phyloP scores from a whole-genome alignment of 1,140 invertebrate genomes.

The Leptopilina boulardi region DNA sequence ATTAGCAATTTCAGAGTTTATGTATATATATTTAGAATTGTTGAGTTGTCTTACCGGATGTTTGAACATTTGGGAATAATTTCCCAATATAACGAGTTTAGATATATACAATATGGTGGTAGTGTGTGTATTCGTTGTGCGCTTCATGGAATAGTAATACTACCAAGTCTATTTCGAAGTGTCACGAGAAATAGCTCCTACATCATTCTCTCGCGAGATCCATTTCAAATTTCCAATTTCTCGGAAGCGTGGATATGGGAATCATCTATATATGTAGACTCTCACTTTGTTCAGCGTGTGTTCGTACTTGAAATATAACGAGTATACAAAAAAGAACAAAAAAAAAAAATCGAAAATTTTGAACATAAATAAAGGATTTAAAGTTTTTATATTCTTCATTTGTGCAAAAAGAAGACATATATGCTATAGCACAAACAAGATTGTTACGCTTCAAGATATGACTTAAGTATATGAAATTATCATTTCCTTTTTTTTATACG shows the following conservation, averaged over 20 bases:
- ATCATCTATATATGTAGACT: slow-evolving; percentile 52
- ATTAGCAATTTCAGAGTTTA: slow-evolving; percentile 1
- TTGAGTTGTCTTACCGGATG: neutral
- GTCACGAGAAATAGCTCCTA: slow-evolving; percentile 66
- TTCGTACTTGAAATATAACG: no score
- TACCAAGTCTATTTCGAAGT: slow-evolving; percentile 65
- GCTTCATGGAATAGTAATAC: slow-evolving; percentile 61
- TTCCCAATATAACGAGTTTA: slow-evolving; percentile 63
- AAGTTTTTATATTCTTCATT: no score
- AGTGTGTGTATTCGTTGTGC: slow-evolving; percentile 55
- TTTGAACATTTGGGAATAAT: slow-evolving; percentile 47
- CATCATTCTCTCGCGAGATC: slow-evolving; percentile 63
- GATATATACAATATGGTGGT: slow-evolving; percentile 53
- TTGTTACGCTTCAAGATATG: slow-evolving; percentile 56
- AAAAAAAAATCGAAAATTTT: no score
- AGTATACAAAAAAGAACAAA: no score
- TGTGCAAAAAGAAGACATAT: no score
- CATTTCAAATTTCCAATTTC: slow-evolving; percentile 67
- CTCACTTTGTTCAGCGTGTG: slow-evolving; percentile 52
- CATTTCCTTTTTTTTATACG: slow-evolving; percentile 56
- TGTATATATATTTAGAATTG: no score
- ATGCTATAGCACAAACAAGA: slow-evolving; percentile 48
- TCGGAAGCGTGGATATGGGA: slow-evolving; percentile 58
- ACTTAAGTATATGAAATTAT: slow-evolving; percentile 50
- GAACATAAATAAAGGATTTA: no score